Evolutionary conservation across 2,888 invertebrate species (phyloP).

Genomic region (Chaetoderma sp.): DNA sequence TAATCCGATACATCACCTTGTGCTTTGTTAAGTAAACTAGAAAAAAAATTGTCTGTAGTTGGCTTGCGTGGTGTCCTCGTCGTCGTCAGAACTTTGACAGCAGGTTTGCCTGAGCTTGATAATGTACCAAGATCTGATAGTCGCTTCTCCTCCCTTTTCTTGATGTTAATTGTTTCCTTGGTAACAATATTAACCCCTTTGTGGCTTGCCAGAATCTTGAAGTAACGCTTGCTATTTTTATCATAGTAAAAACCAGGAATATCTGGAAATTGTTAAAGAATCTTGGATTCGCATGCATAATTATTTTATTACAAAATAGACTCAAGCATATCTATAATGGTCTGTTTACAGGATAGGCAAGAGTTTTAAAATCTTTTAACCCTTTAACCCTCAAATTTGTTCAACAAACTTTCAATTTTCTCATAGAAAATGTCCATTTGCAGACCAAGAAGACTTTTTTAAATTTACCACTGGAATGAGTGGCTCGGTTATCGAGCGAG

Average conservation of each 20-base stretch:
- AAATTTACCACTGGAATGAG: too few species aligned
- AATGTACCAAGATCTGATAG: constrained; percentile 36
- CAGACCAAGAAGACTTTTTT: too few species aligned
- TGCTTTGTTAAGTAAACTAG: constrained; percentile 6
- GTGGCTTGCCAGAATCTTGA: constrained; percentile 58
- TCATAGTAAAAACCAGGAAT: constrained; percentile 66
- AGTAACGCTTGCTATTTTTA: constrained; percentile 58
- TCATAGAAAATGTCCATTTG: too few species aligned
- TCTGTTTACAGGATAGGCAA: too few species aligned
- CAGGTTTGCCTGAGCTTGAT: constrained; percentile 5
- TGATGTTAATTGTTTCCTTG: constrained; percentile 46
- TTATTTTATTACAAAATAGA: too few species aligned
- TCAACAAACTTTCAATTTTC: too few species aligned
- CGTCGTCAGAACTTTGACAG: not conserved
- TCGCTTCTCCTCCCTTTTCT: constrained; percentile 46
- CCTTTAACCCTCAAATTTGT: too few species aligned
- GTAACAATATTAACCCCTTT: constrained; percentile 44
- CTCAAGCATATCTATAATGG: too few species aligned
- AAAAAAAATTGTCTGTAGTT: not conserved
- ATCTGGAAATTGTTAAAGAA: constrained; percentile 39
- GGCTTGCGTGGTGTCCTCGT: not conserved
- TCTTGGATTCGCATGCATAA: too few species aligned
- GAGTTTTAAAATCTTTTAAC: too few species aligned
- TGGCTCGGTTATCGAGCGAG: too few species aligned
- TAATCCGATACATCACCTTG: constrained; percentile 9